A percentile compares a stretch with the other conserved stretches of the same genome.
Conservation (phyloP, 2,888 invertebrate species). For the Ariolimax columbianus region DNA sequence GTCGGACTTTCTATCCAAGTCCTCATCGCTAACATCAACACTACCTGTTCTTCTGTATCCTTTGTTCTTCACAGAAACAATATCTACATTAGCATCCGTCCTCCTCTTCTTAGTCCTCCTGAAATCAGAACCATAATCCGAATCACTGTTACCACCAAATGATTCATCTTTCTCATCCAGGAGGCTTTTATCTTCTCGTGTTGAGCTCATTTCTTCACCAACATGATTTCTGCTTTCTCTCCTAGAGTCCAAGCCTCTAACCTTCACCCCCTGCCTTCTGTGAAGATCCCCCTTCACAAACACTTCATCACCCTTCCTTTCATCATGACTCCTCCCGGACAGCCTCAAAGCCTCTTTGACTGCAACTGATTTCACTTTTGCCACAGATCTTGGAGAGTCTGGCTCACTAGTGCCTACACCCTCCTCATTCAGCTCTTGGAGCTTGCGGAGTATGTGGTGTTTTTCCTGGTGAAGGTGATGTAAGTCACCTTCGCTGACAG, state of each 20-base stretch:
- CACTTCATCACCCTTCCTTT: slow-evolving; percentile 18
- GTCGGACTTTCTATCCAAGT: slow-evolving; percentile 34
- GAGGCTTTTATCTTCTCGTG: slow-evolving; percentile 41
- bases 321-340: slow-evolving; percentile 37
- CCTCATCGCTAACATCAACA: slow-evolving; percentile 42
- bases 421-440: slow-evolving; percentile 72
- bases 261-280: slow-evolving; percentile 1
- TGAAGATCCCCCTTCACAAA: not conserved
- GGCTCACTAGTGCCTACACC: slow-evolving; percentile 68
- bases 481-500: slow-evolving; percentile 78
- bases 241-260: slow-evolving; percentile 14
- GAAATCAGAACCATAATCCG: slow-evolving; percentile 39
- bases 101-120: slow-evolving; percentile 37
- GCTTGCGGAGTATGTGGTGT: slow-evolving; percentile 73
- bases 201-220: slow-evolving; percentile 27
- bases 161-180: slow-evolving; percentile 44
- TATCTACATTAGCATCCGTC: slow-evolving; percentile 18
- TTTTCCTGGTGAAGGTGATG: slow-evolving; percentile 75
- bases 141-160: slow-evolving; percentile 43
- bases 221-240: slow-evolving; percentile 23
- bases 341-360: slow-evolving; percentile 38
- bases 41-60: slow-evolving; percentile 87
- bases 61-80: slow-evolving; percentile 83
- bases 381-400: slow-evolving; percentile 52
- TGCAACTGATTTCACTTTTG: slow-evolving; percentile 46